These are phyloP conservation scores for Siniperca knerii DNA, from an alignment of 2,113 vertebrate species.

Conservation along the genomic window DNA sequence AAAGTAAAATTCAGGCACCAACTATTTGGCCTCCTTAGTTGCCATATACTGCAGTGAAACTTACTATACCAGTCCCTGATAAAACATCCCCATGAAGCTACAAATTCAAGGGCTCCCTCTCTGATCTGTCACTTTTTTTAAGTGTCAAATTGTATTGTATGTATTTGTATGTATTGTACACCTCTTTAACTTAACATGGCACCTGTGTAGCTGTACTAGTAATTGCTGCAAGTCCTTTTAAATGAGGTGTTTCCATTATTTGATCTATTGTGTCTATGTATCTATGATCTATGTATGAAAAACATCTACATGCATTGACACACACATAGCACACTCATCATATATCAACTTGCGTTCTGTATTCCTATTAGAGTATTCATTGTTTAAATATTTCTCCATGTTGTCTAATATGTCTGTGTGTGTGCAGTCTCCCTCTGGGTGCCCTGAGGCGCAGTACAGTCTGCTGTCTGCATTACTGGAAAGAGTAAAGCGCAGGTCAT, in stretches of 20 bases:
- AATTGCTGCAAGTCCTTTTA: not conserved
- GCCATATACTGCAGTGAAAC: not conserved
- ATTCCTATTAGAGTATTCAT: not conserved
- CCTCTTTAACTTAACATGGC: not conserved
- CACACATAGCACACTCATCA: not conserved
- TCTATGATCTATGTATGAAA: not conserved
- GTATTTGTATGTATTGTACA: not conserved
- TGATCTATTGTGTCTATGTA: not conserved
- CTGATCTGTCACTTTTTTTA: not conserved
- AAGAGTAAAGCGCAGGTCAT: constrained; percentile 69
- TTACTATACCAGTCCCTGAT: not conserved
- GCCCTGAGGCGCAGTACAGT: constrained; percentile 57
- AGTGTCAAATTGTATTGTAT: not conserved
- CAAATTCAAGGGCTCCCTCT: not conserved
- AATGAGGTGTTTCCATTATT: not conserved
- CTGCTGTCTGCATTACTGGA: constrained; percentile 72
- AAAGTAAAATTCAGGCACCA: not conserved
- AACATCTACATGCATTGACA: too few species aligned
- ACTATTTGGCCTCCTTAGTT: not conserved
- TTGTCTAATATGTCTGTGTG: constrained; percentile 10
- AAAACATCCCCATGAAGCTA: not conserved
- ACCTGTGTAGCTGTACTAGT: not conserved
- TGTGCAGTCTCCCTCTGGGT: constrained; percentile 25
- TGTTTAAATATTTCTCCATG: constrained; percentile 40
- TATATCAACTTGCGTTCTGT: not conserved